A percentile compares a stretch with the other conserved stretches of the same genome.
Evolutionary conservation across 2,888 invertebrate species (phyloP).

Genomic region (Drosophila mayaguana): DNA sequence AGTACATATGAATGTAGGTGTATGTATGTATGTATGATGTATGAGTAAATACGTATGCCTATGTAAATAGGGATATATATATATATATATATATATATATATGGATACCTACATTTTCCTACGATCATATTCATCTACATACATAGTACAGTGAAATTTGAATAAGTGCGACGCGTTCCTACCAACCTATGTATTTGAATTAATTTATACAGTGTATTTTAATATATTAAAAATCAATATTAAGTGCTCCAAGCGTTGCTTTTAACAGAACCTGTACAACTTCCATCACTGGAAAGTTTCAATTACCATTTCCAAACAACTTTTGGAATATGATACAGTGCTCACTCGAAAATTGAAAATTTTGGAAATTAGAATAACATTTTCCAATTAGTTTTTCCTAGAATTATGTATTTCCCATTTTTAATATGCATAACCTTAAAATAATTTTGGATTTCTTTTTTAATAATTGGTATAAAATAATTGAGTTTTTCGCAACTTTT

Average conservation of each 20-base stretch:
- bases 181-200: too few species aligned
- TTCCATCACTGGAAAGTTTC: neutral
- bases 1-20: neutral
- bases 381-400: constrained; percentile 1
- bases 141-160: neutral
- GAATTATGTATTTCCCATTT: neutral
- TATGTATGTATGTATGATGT: neutral
- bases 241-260: too few species aligned
- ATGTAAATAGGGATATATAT: neutral
- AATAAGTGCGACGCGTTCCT: neutral
- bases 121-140: too few species aligned
- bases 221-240: too few species aligned
- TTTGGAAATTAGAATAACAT: neutral
- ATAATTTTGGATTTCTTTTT: neutral
- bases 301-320: neutral
- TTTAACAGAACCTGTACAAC: too few species aligned
- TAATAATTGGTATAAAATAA: neutral
- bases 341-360: neutral
- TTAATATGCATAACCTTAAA: too few species aligned
- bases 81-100: neutral
- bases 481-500: neutral
- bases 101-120: neutral
- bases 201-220: too few species aligned
- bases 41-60: neutral
- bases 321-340: constrained; percentile 5